phyloP scores from a whole-genome alignment of 1,140 invertebrate genomes.

The Drosophila setifemur region DNA sequence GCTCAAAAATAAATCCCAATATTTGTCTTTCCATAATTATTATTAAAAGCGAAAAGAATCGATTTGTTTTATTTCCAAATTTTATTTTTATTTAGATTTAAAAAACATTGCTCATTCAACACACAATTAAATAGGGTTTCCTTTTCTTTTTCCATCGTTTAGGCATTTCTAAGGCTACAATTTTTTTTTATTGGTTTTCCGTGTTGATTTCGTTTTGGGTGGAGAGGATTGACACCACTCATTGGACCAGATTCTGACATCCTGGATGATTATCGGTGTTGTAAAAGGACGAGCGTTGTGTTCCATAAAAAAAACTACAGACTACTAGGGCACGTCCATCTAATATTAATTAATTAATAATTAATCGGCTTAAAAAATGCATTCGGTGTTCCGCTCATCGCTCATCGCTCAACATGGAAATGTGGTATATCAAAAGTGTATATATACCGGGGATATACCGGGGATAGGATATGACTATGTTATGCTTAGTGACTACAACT shows the following conservation, averaged over 20 bases:
- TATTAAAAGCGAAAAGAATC: too few relatives aligned
- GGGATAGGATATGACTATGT: background rate
- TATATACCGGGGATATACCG: background rate
- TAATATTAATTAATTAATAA: slow-evolving; percentile 1
- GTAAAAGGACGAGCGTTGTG: background rate
- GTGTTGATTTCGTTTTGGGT: background rate
- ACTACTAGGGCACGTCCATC: slow-evolving; percentile 46
- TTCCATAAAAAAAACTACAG: slow-evolving; percentile 24
- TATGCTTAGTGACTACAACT: slow-evolving; percentile 19
- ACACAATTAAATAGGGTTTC: slow-evolving; percentile 20
- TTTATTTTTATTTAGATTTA: slow-evolving; percentile 36
- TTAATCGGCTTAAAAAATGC: slow-evolving; percentile 13
- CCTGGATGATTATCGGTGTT: background rate
- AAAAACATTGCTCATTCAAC: slow-evolving; percentile 47
- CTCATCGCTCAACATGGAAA: slow-evolving; percentile 1
- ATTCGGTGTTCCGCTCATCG: slow-evolving; percentile 1
- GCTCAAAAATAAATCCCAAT: too few relatives aligned
- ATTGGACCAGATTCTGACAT: background rate
- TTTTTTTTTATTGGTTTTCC: slow-evolving; percentile 11
- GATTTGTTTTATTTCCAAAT: slow-evolving; percentile 10
- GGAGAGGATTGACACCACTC: background rate
- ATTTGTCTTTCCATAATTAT: background rate
- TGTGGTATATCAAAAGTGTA: background rate
- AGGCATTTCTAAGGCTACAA: slow-evolving; percentile 44
- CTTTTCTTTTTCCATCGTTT: slow-evolving; percentile 4